Evolutionary conservation across 2,113 vertebrate genomes (phyloP), one percentile per base, ranked within the genome.

Genomic region (Cephalopterus ornatus): DNA sequence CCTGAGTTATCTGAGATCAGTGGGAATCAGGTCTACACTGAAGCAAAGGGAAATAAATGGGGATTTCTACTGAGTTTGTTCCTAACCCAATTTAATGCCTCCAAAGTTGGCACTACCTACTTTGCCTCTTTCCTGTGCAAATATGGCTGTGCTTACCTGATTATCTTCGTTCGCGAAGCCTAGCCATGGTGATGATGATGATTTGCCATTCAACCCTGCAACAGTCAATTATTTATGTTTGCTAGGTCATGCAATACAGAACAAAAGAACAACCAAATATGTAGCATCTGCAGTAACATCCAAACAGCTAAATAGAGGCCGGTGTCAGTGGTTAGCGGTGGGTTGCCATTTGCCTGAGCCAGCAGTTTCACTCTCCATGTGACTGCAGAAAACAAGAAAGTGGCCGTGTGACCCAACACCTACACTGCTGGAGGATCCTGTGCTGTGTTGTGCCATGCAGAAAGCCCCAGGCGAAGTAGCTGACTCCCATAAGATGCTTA

Each of bases 81-180:
- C 19, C 77, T 75, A 65, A 81, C 32, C 8, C 0, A 0, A 37
- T 73, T 33, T 27, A 68, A 65, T 75, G 44, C 35, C 49, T 81
- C 41, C 21, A 47, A 26, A 0, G 5, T 22, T 0, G 0, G 41
- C 83, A 81, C 49, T 76, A 78, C 71, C 72, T 86, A 28, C 66
- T 94, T 89, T 85, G 41, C 11, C 58, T 65, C 93, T 94, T 94
- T 89, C 89, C 92, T 94, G 77, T 94, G 91, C 80, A 92, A 95
- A 95, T 91, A 73, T 23, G 27, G 35, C 55, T 52, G 50, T 2
- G 2, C 72, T 86, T 24, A 94, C 91, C 41, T 79, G 47, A 22
- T 94, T 76, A 92, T 96, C 95, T n/a, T n/a, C n/a, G n/a, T n/a
- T n/a, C n/a, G n/a, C n/a, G n/a, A n/a, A n/a, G n/a, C n/a, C n/a